phyloP scores from a whole-genome alignment of 2,113 vertebrate genomes.

The Percina caprodes region DNA sequence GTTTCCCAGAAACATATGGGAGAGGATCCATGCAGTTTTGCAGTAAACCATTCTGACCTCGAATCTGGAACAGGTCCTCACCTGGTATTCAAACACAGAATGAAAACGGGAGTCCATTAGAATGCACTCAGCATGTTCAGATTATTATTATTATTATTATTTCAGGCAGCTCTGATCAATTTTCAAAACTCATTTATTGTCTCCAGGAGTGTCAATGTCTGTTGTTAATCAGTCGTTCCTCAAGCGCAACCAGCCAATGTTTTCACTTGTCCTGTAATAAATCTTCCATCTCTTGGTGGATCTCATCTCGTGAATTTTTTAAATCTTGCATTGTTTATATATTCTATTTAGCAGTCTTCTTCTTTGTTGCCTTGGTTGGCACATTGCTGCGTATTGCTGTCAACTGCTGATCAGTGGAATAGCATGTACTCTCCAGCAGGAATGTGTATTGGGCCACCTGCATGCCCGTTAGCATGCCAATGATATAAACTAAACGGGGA shows the following conservation, averaged over 20 bases:
- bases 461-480: not conserved
- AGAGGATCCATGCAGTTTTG: slow-evolving; percentile 85
- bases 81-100: slow-evolving; percentile 76
- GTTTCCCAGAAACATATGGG: slow-evolving; percentile 82
- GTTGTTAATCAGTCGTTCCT: not conserved
- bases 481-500: not conserved
- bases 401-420: not conserved
- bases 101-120: not conserved
- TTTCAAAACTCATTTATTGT: not conserved
- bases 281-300: not conserved
- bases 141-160: not conserved
- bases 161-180: not conserved
- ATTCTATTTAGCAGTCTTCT: not conserved
- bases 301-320: not conserved
- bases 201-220: not conserved
- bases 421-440: not conserved
- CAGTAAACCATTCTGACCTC: slow-evolving; percentile 85
- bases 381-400: not conserved
- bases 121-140: not conserved
- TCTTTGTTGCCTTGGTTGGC: not conserved
- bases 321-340: not conserved
- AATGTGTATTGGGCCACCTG: not conserved
- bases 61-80: slow-evolving; percentile 88
- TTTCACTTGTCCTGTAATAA: not conserved
- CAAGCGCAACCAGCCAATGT: not conserved